phyloP scores from a whole-genome alignment of 2,797 vertebrate genomes.

The Sebastes iracundus region DNA sequence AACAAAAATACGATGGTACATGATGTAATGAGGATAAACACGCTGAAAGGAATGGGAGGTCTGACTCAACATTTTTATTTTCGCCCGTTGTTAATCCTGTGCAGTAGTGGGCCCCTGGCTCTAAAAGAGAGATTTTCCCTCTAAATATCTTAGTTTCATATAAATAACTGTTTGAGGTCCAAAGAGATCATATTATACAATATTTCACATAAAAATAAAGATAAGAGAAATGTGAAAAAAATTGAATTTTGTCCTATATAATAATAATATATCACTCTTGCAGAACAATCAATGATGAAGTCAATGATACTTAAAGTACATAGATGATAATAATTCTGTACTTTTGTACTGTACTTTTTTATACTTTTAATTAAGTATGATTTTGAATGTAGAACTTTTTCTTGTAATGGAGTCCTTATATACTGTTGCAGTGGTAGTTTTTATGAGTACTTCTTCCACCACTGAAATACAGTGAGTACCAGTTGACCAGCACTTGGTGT shows the following conservation, averaged over 20 bases:
- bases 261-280: background rate
- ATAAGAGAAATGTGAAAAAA: background rate
- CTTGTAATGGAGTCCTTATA: background rate
- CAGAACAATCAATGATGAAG: background rate
- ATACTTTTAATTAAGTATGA: background rate
- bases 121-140: background rate
- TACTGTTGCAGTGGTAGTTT: background rate
- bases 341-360: background rate
- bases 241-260: accelerated
- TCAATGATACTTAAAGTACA: background rate
- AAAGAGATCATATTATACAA: background rate
- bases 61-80: background rate
- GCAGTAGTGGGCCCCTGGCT: background rate
- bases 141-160: background rate
- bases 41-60: background rate
- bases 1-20: background rate
- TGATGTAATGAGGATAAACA: background rate
- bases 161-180: background rate
- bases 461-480: background rate
- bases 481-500: background rate
- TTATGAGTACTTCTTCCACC: background rate
- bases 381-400: background rate
- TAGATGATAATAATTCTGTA: background rate
- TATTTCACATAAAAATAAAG: background rate
- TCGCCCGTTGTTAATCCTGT: no score